Conservation (phyloP, 2,797 vertebrate species). For the Pempheris klunzingeri region DNA sequence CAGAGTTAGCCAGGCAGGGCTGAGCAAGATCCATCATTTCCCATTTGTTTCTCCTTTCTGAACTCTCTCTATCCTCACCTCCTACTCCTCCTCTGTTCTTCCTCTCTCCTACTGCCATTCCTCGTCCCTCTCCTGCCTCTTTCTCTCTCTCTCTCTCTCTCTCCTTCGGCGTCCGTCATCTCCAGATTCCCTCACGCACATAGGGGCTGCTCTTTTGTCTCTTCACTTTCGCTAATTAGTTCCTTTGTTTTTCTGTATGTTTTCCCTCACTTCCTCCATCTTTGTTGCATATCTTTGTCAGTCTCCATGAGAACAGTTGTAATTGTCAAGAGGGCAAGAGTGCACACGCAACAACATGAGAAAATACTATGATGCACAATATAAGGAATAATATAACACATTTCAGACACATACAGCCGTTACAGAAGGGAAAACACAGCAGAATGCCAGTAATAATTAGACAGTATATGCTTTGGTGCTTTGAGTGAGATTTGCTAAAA, state of each 20-base stretch:
- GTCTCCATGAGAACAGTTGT: conserved; percentile 72
- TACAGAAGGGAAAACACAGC: conserved; percentile 82
- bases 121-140: conserved; percentile 18
- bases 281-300: conserved; percentile 56
- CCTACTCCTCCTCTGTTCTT: conserved; percentile 26
- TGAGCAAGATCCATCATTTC: conserved; percentile 52
- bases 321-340: conserved; percentile 72
- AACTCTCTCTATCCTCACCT: conserved; percentile 47
- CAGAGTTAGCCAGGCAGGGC: conserved; percentile 53
- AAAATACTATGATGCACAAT: conserved; percentile 83
- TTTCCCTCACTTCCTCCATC: conserved; percentile 11
- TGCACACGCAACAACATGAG: conserved; percentile 80
- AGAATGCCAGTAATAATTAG: conserved; percentile 91
- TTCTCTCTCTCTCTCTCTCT: conserved; percentile 22
- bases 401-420: conserved; percentile 8
- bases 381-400: neutral
- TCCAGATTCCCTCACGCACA: neutral
- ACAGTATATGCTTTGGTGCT: conserved; percentile 90
- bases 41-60: conserved; percentile 60
- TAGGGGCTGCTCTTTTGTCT: neutral
- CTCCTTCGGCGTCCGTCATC: conserved; percentile 14
- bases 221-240: neutral
- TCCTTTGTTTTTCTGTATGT: neutral
- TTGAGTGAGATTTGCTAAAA: conserved; percentile 85
- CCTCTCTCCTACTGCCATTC: conserved; percentile 20